phyloP scores from a whole-genome alignment of 2,797 vertebrate species.

The Avahi laniger region DNA sequence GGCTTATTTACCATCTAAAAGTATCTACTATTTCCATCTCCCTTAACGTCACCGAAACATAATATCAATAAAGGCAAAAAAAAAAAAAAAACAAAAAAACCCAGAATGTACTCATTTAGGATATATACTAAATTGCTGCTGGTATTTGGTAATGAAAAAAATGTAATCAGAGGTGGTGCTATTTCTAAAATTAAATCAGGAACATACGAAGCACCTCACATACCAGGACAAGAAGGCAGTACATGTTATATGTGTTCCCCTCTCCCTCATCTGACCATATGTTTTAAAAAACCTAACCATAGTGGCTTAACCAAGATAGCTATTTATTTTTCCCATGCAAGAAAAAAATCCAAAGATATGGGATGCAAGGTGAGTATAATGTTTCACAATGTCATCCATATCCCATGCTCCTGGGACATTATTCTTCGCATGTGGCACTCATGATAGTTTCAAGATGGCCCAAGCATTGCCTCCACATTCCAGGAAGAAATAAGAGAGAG shows the following conservation, averaged over 20 bases:
- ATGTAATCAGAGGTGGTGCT: background rate
- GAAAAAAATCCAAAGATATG: constrained; percentile 16
- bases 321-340: background rate
- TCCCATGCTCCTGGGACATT: background rate
- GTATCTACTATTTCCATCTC: background rate
- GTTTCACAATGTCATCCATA: background rate
- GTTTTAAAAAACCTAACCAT: background rate
- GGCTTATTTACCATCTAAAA: background rate
- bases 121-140: background rate
- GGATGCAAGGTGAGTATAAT: background rate
- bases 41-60: constrained; percentile 3
- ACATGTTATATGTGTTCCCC: background rate
- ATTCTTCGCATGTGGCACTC: background rate
- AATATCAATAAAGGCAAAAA: background rate
- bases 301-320: background rate
- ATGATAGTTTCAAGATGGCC: background rate
- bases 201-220: background rate
- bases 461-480: background rate
- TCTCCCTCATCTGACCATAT: background rate
- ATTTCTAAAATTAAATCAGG: background rate
- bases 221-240: background rate
- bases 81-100: no score
- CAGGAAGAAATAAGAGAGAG: background rate
- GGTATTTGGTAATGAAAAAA: background rate
- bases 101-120: background rate